Evolutionary conservation across 2,888 invertebrate species (phyloP), one percentile per base, ranked within the genome.

Genomic region (Coelogynopora nodosa): DNA sequence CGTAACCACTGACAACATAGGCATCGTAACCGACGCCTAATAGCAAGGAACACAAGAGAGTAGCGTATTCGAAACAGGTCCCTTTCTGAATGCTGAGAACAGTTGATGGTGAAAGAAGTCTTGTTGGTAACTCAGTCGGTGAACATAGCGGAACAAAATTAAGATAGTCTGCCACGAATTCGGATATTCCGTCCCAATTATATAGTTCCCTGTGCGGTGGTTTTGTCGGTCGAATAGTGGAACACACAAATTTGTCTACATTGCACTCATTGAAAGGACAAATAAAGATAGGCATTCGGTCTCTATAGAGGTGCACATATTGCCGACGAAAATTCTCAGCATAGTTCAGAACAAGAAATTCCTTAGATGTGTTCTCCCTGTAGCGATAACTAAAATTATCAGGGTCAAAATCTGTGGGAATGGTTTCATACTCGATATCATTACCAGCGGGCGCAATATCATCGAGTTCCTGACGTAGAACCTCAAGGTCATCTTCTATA

Each of bases 1-100:
- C 96, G 89, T 95, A 96, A 0, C 97, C 97, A 86, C 95, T 95
- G 0, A 95, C 96, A 0, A 97, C 95, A 91, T 95, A 95, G 0
- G 97, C 96, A 89, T 96, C 95, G 91, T 95, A 97, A 0, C 95
- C 95, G 10, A 94, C 94, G 0, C 96, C 97, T 85, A 95, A 93
- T 13, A 97, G 93, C 90, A 96, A 93, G 5, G 96, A 96, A 10
- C 94, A 95, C n/a, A 96, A 92, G 2, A 96, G 93, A 0, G 95
- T 95, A 0, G 95, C 94, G 91, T 95, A 93, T 92, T 97, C 97
- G 91, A 95, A 96, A 67, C 95, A 94, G 90, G 96, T 95, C 0
- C 95, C 97, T 83, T 93, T 94, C 89, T 95, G 95, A 0, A 94
- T 93, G 84, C 94, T 92, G 86, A 96, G 92, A 1, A 95, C 93